Conservation (phyloP, 1,140 invertebrate genomes). For the Brachionus angularis region DNA sequence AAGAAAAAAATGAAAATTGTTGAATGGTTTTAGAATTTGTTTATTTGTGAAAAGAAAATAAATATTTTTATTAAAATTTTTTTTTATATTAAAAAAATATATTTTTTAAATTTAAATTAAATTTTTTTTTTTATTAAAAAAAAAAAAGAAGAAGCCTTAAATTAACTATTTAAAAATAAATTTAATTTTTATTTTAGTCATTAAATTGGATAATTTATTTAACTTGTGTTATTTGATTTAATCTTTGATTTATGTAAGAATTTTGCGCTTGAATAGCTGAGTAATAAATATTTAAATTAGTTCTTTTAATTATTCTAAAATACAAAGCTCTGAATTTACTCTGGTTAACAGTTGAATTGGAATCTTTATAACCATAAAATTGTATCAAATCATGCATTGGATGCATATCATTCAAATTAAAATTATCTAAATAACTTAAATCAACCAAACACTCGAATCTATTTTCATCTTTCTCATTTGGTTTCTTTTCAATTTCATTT, state of each 20-base stretch:
- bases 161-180: too few relatives aligned
- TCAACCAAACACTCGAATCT: conserved; percentile 33
- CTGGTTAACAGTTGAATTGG: not conserved
- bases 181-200: too few relatives aligned
- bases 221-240: too few relatives aligned
- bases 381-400: conserved; percentile 2
- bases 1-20: too few relatives aligned
- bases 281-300: conserved; percentile 23
- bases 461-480: not conserved
- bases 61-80: too few relatives aligned
- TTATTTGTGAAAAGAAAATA: too few relatives aligned
- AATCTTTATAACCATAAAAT: conserved; percentile 38
- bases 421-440: conserved; percentile 14
- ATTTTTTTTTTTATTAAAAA: too few relatives aligned
- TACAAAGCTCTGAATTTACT: conserved; percentile 26
- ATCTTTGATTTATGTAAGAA: not conserved
- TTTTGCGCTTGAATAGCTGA: conserved; percentile 20
- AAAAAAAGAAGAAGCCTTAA: too few relatives aligned
- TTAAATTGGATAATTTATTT: too few relatives aligned
- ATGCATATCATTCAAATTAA: conserved; percentile 9
- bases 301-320: conserved; percentile 5
- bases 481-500: not conserved
- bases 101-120: too few relatives aligned
- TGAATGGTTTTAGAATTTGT: too few relatives aligned
- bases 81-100: too few relatives aligned